Percentiles rank a stretch among this genome's conserved stretches.
These are phyloP conservation scores for Atherix ibis DNA, from an alignment of 2,888 invertebrate genomes.

Conservation along the genomic window DNA sequence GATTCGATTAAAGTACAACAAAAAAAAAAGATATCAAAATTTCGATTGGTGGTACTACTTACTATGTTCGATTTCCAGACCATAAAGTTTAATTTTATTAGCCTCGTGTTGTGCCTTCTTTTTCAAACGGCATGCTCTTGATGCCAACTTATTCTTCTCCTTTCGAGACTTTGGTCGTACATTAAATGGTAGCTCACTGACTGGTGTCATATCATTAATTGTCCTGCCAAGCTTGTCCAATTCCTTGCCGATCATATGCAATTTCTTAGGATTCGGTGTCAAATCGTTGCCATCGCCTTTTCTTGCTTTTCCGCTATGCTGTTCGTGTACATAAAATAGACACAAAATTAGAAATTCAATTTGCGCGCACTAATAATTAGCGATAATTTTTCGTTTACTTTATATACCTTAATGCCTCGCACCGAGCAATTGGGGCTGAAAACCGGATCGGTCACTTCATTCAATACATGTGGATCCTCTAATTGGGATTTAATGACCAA, in stretches of 20 bases:
- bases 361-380: too few relatives aligned
- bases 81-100: slow-evolving; percentile 88
- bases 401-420: slow-evolving; percentile 67
- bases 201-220: slow-evolving; percentile 92
- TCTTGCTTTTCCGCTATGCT: slow-evolving; percentile 69
- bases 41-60: too few relatives aligned
- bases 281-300: slow-evolving; percentile 96
- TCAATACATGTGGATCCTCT: slow-evolving; percentile 82
- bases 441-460: slow-evolving; percentile 88
- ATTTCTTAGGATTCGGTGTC: slow-evolving; percentile 85
- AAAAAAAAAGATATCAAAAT: slow-evolving; percentile 8
- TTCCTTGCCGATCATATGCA: slow-evolving; percentile 82
- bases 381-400: slow-evolving; percentile 19
- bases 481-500: slow-evolving; percentile 68
- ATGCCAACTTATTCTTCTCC: slow-evolving; percentile 95
- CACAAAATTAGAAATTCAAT: too few relatives aligned
- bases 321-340: slow-evolving; percentile 3
- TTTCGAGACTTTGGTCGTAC: slow-evolving; percentile 84
- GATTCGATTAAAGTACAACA: too few relatives aligned
- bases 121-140: slow-evolving; percentile 90
- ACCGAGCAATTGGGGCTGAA: slow-evolving; percentile 86
- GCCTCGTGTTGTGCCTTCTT: slow-evolving; percentile 99
- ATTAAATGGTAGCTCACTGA: slow-evolving; percentile 81
- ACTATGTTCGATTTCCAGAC: slow-evolving; percentile 90
- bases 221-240: slow-evolving; percentile 77